A percentile compares a stretch with the other conserved stretches of the same genome.
These are phyloP conservation scores for Malachius bipustulatus DNA, from an alignment of 2,888 invertebrate species.

Conservation along the genomic window DNA sequence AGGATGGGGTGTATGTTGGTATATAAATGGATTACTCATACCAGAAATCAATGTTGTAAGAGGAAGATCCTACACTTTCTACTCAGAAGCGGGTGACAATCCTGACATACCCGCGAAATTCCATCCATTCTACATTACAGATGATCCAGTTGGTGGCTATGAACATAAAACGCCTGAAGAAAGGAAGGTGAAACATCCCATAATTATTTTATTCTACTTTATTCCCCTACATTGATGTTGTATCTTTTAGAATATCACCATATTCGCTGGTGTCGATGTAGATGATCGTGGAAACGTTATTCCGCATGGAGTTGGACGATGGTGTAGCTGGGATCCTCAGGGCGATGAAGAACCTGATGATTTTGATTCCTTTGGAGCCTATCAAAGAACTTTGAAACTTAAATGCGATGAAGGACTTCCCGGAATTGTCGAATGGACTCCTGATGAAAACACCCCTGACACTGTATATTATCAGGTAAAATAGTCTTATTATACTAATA, in stretches of 20 bases:
- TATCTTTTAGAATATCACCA: conserved; percentile 58
- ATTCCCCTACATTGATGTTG: too few relatives aligned
- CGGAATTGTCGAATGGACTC: conserved; percentile 77
- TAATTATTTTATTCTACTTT: too few relatives aligned
- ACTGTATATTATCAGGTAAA: conserved; percentile 83
- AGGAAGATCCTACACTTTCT: conserved; percentile 77
- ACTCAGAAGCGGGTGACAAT: conserved; percentile 75
- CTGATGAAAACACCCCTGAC: conserved; percentile 75
- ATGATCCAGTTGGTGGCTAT: conserved; percentile 84
- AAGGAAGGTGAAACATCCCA: conserved; percentile 67
- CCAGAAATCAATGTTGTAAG: conserved; percentile 84
- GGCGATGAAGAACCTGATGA: conserved; percentile 65
- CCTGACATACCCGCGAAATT: conserved; percentile 68
- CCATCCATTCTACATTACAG: conserved; percentile 89
- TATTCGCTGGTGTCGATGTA: conserved; percentile 70
- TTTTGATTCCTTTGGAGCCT: conserved; percentile 79
- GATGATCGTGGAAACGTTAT: conserved; percentile 53
- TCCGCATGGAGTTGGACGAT: conserved; percentile 70
- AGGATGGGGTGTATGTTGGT: conserved; percentile 91
- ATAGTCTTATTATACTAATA: background rate
- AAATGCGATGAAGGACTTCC: conserved; percentile 77
- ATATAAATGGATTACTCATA: conserved; percentile 84
- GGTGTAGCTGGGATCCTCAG: conserved; percentile 82
- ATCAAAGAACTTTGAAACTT: conserved; percentile 71
- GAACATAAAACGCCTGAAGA: conserved; percentile 73